These are phyloP conservation scores for Sylvia borin DNA, from an alignment of 2,797 vertebrate species.

Conservation along the genomic window DNA sequence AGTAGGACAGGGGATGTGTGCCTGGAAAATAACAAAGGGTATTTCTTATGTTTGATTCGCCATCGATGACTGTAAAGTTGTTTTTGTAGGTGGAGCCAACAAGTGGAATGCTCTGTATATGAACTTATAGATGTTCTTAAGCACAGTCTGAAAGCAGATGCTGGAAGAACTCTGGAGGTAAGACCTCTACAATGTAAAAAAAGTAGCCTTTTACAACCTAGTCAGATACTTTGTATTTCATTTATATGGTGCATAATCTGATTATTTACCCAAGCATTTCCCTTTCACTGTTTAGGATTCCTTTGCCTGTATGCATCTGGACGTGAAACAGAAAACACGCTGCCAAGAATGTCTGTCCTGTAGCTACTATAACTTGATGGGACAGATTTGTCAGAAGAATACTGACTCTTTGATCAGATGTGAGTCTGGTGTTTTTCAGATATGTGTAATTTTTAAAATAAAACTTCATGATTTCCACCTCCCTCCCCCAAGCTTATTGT, in stretches of 20 bases:
- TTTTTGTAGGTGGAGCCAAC: conserved; percentile 81
- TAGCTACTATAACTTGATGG: conserved; percentile 81
- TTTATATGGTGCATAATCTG: not conserved
- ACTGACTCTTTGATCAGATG: conserved; percentile 84
- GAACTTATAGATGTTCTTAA: conserved; percentile 80
- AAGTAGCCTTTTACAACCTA: not conserved
- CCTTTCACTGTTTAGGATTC: conserved; percentile 70
- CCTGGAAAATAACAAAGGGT: not conserved
- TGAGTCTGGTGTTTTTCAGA: conserved; percentile 34
- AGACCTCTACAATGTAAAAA: not conserved
- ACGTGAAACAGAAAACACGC: conserved; percentile 81
- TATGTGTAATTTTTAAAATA: not conserved
- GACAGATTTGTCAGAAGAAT: conserved; percentile 82
- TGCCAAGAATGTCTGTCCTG: conserved; percentile 84
- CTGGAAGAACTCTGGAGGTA: conserved; percentile 76
- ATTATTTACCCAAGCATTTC: not conserved
- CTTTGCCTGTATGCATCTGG: conserved; percentile 77
- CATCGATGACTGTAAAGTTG: not conserved
- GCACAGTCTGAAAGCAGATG: conserved; percentile 73
- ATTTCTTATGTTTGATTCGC: not conserved
- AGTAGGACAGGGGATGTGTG: not conserved
- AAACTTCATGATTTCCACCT: not conserved
- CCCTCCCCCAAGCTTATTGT: not conserved
- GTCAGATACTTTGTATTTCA: not conserved
- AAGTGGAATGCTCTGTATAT: conserved; percentile 78